phyloP scores from a whole-genome alignment of 2,888 invertebrate species.

The Oscheius sp. region DNA sequence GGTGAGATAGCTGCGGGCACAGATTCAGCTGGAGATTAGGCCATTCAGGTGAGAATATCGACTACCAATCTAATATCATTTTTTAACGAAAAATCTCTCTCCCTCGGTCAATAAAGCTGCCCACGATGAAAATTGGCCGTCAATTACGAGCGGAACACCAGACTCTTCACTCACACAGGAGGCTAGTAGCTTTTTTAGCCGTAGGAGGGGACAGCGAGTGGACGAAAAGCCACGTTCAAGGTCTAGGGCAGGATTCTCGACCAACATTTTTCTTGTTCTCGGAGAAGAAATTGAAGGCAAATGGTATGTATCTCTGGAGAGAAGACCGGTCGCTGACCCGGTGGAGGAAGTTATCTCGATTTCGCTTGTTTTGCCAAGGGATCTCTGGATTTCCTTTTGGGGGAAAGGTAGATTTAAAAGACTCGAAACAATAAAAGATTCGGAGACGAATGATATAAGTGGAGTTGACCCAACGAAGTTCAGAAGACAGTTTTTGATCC shows the following conservation, averaged over 20 bases:
- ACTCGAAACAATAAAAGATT: not conserved
- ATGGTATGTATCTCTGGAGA: conserved; percentile 1
- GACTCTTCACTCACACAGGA: not conserved
- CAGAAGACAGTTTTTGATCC: no score
- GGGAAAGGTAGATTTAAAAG: not conserved
- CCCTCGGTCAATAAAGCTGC: not conserved
- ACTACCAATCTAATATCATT: not conserved
- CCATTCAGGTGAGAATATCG: no score
- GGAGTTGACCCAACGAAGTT: no score
- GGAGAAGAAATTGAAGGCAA: no score
- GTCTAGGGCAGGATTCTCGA: not conserved
- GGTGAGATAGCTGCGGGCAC: no score
- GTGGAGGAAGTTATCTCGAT: no score
- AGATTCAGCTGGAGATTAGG: conserved; percentile 18
- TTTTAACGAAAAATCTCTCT: not conserved
- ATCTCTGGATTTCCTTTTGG: no score
- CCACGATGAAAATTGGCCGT: conserved; percentile 12
- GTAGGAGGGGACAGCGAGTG: no score
- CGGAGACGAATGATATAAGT: no score
- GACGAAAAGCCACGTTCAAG: not conserved
- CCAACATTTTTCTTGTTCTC: not conserved
- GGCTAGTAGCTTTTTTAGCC: not conserved
- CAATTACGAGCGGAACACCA: conserved; percentile 12
- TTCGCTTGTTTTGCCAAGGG: no score
- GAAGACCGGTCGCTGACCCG: conserved; percentile 28